Percentiles rank a stretch among this genome's conserved stretches.
phyloP scores from a whole-genome alignment of 2,888 invertebrate species.

The Autographa pulchrina region DNA sequence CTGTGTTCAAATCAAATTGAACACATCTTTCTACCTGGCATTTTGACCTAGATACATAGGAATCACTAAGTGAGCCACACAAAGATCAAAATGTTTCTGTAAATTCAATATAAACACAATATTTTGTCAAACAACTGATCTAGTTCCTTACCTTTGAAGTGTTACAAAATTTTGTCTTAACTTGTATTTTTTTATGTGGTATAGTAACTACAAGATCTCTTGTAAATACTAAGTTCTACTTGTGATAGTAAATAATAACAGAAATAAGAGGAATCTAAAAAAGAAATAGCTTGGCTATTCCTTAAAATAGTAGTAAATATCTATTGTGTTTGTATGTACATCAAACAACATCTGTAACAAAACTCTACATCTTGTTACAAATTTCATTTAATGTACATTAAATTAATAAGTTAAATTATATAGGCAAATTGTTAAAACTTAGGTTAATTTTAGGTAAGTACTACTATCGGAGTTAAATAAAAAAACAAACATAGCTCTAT shows the following conservation, averaged over 20 bases:
- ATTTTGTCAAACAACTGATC: not conserved
- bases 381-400: too few species aligned
- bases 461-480: too few species aligned
- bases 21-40: not conserved
- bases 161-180: not conserved
- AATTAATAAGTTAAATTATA: too few species aligned
- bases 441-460: too few species aligned
- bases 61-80: not conserved
- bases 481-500: too few species aligned
- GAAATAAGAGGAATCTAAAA: not conserved
- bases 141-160: not conserved
- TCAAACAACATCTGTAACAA: too few species aligned
- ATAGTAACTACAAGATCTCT: not conserved
- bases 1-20: conserved; percentile 1
- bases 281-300: too few species aligned
- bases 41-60: not conserved
- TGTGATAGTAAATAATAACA: not conserved
- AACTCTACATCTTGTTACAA: too few species aligned
- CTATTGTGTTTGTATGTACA: too few species aligned
- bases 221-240: not conserved
- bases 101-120: not conserved
- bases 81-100: not conserved
- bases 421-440: too few species aligned
- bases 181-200: too few species aligned
- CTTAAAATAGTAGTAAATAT: too few species aligned